Evolutionary conservation across 2,797 vertebrate genomes (phyloP).

Genomic region (Falco cherrug): DNA sequence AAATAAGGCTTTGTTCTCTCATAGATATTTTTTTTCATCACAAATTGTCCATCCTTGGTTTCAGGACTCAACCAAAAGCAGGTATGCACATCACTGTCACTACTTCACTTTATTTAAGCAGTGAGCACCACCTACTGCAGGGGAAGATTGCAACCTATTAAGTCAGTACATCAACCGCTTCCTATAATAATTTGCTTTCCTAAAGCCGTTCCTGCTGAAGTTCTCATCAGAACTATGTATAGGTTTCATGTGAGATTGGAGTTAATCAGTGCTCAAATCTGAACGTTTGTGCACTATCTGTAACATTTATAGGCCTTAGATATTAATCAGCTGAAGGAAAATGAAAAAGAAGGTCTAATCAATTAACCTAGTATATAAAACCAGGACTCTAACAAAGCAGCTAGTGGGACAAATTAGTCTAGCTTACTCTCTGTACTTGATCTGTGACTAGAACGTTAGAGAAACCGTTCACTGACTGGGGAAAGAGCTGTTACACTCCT

Average conservation of each 20-base stretch:
- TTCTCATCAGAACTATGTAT: slow-evolving; percentile 29
- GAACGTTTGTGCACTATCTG: not conserved
- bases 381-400: not conserved
- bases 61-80: not conserved
- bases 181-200: slow-evolving; percentile 44
- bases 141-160: slow-evolving; percentile 56
- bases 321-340: not conserved
- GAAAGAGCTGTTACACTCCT: not conserved
- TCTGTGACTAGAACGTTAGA: not conserved
- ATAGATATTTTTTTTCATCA: not conserved
- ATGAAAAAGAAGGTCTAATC: not conserved
- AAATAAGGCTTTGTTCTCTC: not conserved
- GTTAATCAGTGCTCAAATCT: not conserved
- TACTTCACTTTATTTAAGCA: slow-evolving; percentile 55
- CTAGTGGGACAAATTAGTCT: not conserved
- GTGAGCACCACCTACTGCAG: slow-evolving; percentile 66
- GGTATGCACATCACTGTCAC: not conserved
- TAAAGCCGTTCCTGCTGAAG: slow-evolving; percentile 3
- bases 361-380: not conserved
- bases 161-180: slow-evolving; percentile 53
- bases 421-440: not conserved
- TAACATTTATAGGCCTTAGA: not conserved
- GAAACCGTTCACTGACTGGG: not conserved
- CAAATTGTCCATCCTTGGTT: not conserved
- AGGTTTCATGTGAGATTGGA: not conserved